Conservation (phyloP, 2,888 invertebrate genomes). For the Pterostichus madidus region DNA sequence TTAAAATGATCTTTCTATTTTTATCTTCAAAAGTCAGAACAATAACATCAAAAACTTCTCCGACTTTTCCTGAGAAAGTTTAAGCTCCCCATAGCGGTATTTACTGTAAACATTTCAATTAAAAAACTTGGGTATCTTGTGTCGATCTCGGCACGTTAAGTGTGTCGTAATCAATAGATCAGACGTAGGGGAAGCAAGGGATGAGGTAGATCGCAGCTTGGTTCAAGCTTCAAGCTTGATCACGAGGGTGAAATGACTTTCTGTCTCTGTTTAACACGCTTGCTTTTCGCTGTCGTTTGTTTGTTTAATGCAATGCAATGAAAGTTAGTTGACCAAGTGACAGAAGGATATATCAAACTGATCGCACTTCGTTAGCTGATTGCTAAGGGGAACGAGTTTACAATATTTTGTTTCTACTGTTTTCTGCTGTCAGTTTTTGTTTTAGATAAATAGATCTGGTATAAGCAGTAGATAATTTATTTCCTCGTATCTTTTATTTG, state of each 20-base stretch:
- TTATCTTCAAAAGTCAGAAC: constrained; percentile 35
- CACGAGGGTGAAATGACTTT: constrained; percentile 10
- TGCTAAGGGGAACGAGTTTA: too few relatives aligned
- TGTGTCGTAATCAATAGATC: constrained; percentile 59
- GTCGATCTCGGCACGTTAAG: constrained; percentile 39
- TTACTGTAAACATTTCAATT: constrained; percentile 66
- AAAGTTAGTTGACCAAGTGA: constrained; percentile 16
- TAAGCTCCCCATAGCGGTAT: constrained; percentile 32
- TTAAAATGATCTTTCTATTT: constrained; percentile 47
- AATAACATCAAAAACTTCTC: constrained; percentile 46
- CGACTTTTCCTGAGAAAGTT: constrained; percentile 47
- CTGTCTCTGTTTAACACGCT: background rate
- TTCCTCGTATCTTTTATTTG: too few relatives aligned
- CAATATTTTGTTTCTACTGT: too few relatives aligned
- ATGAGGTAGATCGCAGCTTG: constrained; percentile 5
- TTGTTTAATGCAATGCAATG: background rate
- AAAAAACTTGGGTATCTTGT: constrained; percentile 57
- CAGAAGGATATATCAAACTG: constrained; percentile 12
- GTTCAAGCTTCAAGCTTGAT: too few relatives aligned
- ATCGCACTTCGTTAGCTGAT: too few relatives aligned
- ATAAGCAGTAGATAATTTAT: too few relatives aligned
- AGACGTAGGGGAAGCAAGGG: constrained; percentile 15
- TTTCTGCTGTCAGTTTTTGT: too few relatives aligned
- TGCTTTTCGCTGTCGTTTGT: constrained; percentile 1
- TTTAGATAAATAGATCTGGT: too few relatives aligned